Percentiles rank a stretch among this genome's conserved stretches.
These are phyloP conservation scores for Lamellibrachia luymesi DNA, from an alignment of 1,140 invertebrate genomes.

Conservation along the genomic window DNA sequence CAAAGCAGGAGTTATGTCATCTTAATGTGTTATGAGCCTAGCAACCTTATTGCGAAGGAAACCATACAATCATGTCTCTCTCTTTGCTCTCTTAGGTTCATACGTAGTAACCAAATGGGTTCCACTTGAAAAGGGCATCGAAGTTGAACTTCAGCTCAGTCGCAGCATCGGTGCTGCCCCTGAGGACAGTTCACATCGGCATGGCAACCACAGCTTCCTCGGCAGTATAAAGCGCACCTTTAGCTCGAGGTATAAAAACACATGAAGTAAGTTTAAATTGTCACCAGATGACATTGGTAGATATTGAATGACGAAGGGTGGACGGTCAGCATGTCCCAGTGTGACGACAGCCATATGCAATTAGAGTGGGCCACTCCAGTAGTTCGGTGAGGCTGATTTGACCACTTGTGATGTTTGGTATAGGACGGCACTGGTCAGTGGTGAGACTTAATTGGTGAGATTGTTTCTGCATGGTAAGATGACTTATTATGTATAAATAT, in stretches of 20 bases:
- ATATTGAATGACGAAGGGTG: not conserved
- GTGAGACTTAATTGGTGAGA: not conserved
- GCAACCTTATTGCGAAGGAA: too few relatives aligned
- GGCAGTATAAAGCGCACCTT: not conserved
- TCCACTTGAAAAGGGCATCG: constrained; percentile 14
- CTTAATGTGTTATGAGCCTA: too few relatives aligned
- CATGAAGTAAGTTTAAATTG: not conserved
- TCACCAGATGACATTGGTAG: not conserved
- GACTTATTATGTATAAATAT: too few relatives aligned
- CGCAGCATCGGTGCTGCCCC: constrained; percentile 5
- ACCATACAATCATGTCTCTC: not conserved
- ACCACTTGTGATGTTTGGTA: not conserved
- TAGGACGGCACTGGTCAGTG: not conserved
- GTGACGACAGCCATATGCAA: not conserved
- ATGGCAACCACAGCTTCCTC: not conserved
- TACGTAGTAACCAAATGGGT: not conserved
- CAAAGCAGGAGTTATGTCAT: too few relatives aligned
- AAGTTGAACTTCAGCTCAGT: constrained; percentile 13
- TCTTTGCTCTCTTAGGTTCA: not conserved
- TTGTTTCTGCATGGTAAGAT: too few relatives aligned
- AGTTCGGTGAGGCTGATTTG: not conserved
- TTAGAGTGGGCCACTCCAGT: not conserved
- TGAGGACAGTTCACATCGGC: not conserved
- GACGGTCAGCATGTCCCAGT: not conserved
- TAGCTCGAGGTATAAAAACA: not conserved